These are phyloP conservation scores for Lepus townsendii DNA, from an alignment of 2,797 vertebrate genomes.

Conservation along the genomic window DNA sequence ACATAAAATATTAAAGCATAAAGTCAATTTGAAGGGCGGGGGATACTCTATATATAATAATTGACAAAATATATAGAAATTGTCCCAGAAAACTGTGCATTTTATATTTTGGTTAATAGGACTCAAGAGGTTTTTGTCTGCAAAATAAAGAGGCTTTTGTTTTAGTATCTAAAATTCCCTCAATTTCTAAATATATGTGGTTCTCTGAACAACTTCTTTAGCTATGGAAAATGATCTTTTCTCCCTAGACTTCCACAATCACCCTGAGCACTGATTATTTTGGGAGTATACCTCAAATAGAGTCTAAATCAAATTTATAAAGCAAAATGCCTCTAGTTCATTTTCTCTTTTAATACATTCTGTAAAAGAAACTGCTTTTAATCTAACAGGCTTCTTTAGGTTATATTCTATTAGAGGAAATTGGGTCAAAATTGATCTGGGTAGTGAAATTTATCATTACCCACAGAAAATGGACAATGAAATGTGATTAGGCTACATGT, in stretches of 20 bases:
- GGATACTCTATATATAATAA: not conserved
- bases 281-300: slow-evolving; percentile 33
- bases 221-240: not conserved
- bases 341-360: slow-evolving; percentile 63
- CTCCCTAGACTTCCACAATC: not conserved
- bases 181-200: not conserved
- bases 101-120: not conserved
- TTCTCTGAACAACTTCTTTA: slow-evolving; percentile 28
- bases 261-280: slow-evolving; percentile 24
- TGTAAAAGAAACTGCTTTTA: slow-evolving; percentile 68
- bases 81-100: not conserved
- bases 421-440: slow-evolving; percentile 86
- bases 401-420: slow-evolving; percentile 85
- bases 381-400: slow-evolving; percentile 78
- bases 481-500: slow-evolving; percentile 88
- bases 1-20: not conserved
- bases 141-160: not conserved
- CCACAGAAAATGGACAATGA: slow-evolving; percentile 86
- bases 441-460: slow-evolving; percentile 87
- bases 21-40: not conserved
- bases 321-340: slow-evolving; percentile 52
- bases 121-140: not conserved
- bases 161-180: not conserved
- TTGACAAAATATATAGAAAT: not conserved
- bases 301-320: slow-evolving; percentile 81